A percentile compares a stretch with the other conserved stretches of the same genome.
Conservation (phyloP, 2,113 vertebrate species). For the Poeciliopsis retropinna region DNA sequence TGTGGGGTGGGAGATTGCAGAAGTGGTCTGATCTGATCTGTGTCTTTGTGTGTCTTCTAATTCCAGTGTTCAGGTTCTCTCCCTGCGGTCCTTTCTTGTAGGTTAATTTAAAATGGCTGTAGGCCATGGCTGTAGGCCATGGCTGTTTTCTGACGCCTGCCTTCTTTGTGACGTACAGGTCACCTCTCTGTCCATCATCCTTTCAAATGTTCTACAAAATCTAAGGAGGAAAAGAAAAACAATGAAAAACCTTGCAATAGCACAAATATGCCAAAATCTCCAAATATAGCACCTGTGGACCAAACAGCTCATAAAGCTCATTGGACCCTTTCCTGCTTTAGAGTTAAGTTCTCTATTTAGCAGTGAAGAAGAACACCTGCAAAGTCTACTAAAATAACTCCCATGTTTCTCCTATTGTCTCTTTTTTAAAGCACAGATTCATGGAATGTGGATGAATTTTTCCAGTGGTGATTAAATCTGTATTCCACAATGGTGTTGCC, state of each 20-base stretch:
- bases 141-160: neutral
- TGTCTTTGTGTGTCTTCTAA: neutral
- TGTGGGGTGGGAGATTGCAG: neutral
- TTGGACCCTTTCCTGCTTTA: neutral
- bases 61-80: neutral
- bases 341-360: neutral
- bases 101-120: neutral
- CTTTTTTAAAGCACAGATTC: neutral
- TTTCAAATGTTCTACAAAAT: neutral
- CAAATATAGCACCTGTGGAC: neutral
- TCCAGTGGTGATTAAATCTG: conserved; percentile 25
- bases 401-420: neutral
- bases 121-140: neutral
- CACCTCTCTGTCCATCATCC: neutral
- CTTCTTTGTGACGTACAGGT: neutral
- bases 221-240: neutral
- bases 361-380: neutral
- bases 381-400: neutral
- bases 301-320: neutral
- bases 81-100: neutral
- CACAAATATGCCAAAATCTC: no score
- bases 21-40: neutral
- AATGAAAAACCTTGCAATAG: no score
- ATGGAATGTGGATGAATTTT: conserved; percentile 5
- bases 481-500: conserved; percentile 37